Base-by-base conservation (phyloP, 2,888 invertebrate species). In the Hydrotaea cyrtoneurina region DNA sequence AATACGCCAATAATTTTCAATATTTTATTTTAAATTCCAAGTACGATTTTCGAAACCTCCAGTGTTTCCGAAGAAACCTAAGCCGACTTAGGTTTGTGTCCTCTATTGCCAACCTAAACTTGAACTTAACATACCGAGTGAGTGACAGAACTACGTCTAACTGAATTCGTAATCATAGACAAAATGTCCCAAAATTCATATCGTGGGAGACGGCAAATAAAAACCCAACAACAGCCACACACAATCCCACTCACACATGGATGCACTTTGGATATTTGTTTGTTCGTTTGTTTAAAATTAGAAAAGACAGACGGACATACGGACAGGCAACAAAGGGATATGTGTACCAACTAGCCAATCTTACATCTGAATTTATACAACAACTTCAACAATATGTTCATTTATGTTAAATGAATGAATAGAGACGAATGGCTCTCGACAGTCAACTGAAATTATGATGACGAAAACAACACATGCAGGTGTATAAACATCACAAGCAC, bases 381-480 rank as follows among this genome's bases (percentile, higher is more conserved):
- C 17, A 78, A 69, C n/a, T 17, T 46, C 17, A 69, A 57, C 50
- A 57, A 46, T 46, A 75, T 19, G 15, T 78, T 69, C 39, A 76
- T 50, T 50, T 64, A 64, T 8, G 57, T 62, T 13, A 66, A 72
- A 53, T 71, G 69, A 31, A 78, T 72, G 46, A 55, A 78, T 71
- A 71, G 53, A 57, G 69, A 55, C 57, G 13, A 69, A 69, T 50
- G 7, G 23, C 53, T 69, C 55, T 57, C 64, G 26, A 78, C 72
- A 78, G 55, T 50, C 57, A 69, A 39, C 62, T 43, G 74, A 66
- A 82, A 50, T 81, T 76, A 81, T 85, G 75, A 84, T 53, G 78
- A 76, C 39, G 66, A 43, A 23, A 46, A 69, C 43, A 69, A 23
- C 72, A 62, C 53, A 75, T 72, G 64, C 78, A 80, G 83, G 77